Evolutionary conservation across 2,888 invertebrate genomes (phyloP), one percentile per base, ranked within the genome.

Genomic region (Coecobrya sp.): DNA sequence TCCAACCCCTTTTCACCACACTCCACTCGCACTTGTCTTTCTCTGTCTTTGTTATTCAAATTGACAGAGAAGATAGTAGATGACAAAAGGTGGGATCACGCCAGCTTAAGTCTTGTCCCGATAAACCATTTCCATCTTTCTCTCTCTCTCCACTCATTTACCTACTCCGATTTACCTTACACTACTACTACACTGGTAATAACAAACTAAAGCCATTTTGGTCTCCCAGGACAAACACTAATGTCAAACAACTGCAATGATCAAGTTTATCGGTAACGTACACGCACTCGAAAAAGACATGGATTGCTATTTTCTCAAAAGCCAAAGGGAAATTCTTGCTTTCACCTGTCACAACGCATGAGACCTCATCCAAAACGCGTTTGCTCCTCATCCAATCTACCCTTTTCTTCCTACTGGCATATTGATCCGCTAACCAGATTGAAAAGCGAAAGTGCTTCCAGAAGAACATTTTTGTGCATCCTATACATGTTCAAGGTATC

Each of bases 11-110:
- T 45, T 25, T 79, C 52, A 52, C 49, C 19, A 8, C 8, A 19
- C 19, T 11, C 27, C 42, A 73, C 49, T 76, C 22, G 16, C 27
- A 65, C 27, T 65, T 65, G 1, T 19, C 27, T 27, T 11, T 27
- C n/a, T 36, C n/a, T 36, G 1, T 36, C 36, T 49, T 13, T 79
- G 76, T 79, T 87, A 87, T 62, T 87, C 55, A 68, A 65, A 36
- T 52, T 59, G 87, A 62, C 76, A 79, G 76, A 5, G 30, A 45
- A 87, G 42, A 62, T 65, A 76, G 36, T n/a, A 73, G 22, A 86
- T 76, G 86, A 86, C 86, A 86, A 86, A 86, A 79, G 79, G 87
- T 45, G 45, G 65, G 87, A 87, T 87, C 87, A 87, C 79, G 27
- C n/a, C 45, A 49, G 76, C 79, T 87, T 79, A 87, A 25, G 42